phyloP scores from a whole-genome alignment of 2,797 vertebrate genomes.

The Columba guinea region DNA sequence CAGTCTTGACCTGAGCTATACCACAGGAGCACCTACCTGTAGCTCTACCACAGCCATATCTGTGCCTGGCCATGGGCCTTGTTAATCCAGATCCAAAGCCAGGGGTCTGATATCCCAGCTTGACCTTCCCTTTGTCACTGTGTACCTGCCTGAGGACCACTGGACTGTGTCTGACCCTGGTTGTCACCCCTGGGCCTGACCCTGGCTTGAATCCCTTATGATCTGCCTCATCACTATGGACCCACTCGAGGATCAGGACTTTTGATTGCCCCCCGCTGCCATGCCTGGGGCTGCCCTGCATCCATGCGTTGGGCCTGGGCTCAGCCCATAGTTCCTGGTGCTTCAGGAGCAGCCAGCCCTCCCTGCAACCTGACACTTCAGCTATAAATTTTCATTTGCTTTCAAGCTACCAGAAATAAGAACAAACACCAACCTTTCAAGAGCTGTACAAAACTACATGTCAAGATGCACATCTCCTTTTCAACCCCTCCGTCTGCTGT shows the following conservation, averaged over 20 bases:
- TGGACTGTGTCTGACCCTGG: not conserved
- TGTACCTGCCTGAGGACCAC: not conserved
- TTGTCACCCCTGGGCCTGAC: accelerated
- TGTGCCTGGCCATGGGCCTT: too few species aligned
- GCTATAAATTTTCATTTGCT: constrained; percentile 9
- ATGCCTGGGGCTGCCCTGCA: accelerated
- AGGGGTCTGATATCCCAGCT: not conserved
- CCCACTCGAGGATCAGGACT: not conserved
- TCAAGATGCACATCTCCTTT: constrained; percentile 11
- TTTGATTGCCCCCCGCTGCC: too few species aligned
- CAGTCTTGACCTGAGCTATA: not conserved
- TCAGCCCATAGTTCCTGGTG: not conserved
- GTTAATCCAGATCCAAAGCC: accelerated
- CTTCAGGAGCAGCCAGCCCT: not conserved
- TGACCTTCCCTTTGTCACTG: not conserved
- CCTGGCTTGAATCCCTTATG: accelerated
- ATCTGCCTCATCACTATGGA: not conserved
- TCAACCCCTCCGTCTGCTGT: not conserved
- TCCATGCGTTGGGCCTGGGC: accelerated
- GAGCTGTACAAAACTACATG: not conserved
- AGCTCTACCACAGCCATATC: not conserved
- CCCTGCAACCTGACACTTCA: not conserved
- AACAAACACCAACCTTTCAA: not conserved
- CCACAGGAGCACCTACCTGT: not conserved
- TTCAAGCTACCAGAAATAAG: not conserved